Evolutionary conservation across 2,113 vertebrate species (phyloP).

Genomic region (Pseudorectes ferrugineus): DNA sequence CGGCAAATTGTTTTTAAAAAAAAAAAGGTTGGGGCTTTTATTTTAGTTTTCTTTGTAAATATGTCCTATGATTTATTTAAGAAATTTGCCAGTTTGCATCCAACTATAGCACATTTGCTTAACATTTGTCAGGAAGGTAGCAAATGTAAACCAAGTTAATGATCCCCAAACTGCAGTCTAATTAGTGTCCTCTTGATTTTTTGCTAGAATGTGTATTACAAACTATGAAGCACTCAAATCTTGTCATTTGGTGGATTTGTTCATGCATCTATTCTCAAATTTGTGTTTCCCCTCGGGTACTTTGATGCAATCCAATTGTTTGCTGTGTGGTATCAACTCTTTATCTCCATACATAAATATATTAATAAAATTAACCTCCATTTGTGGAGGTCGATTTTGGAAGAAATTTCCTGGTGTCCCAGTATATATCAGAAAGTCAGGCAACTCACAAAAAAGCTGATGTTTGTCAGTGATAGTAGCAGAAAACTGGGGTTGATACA

Average conservation of each 20-base stretch:
- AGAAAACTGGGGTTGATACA: neutral
- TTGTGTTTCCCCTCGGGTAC: neutral
- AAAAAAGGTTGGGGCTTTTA: neutral
- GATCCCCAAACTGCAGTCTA: neutral
- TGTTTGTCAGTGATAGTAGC: neutral
- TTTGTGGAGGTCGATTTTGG: neutral
- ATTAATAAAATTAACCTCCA: neutral
- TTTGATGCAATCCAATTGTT: neutral
- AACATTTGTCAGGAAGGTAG: neutral
- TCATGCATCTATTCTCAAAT: neutral
- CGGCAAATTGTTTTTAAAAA: neutral
- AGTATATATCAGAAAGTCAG: neutral
- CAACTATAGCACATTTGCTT: neutral
- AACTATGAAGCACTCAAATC: neutral
- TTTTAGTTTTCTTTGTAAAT: neutral
- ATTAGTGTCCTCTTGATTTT: neutral
- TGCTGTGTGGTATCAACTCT: neutral
- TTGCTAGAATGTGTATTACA: neutral
- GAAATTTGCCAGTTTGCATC: neutral
- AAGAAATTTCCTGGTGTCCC: neutral
- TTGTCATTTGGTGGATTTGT: neutral
- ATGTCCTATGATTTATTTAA: neutral
- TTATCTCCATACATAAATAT: neutral
- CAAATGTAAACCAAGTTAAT: neutral
- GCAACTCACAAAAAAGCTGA: neutral